Evolutionary conservation across 2,888 invertebrate genomes (phyloP).

Genomic region (Rhamphomyia laevipes): DNA sequence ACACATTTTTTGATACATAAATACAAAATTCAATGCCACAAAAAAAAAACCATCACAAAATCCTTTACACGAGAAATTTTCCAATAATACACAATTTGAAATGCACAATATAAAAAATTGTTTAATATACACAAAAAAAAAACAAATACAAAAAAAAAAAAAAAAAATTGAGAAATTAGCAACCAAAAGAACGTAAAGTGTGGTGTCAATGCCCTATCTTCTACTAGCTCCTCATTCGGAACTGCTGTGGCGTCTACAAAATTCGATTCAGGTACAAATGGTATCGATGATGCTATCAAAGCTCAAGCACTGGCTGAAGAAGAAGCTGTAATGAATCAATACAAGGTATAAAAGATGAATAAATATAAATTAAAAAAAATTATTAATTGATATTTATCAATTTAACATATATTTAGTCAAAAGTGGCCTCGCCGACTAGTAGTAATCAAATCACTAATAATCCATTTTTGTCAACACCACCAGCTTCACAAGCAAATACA

Average conservation of each 20-base stretch:
- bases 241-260: slow-evolving; percentile 65
- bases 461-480: slow-evolving; percentile 70
- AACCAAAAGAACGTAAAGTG: slow-evolving; percentile 82
- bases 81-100: neutral
- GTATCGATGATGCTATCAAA: slow-evolving; percentile 74
- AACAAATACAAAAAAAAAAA: slow-evolving; percentile 13
- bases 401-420: slow-evolving; percentile 43
- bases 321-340: slow-evolving; percentile 89
- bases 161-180: slow-evolving; percentile 39
- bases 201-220: slow-evolving; percentile 77
- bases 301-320: slow-evolving; percentile 89
- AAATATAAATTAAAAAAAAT: neutral
- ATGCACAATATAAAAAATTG: slow-evolving; percentile 7
- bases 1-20: too few species aligned
- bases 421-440: slow-evolving; percentile 66
- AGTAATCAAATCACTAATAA: slow-evolving; percentile 46
- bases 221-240: slow-evolving; percentile 80
- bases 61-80: too few species aligned
- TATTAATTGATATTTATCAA: slow-evolving; percentile 6
- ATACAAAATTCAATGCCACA: too few species aligned
- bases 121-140: slow-evolving; percentile 10
- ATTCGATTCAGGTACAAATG: slow-evolving; percentile 55
- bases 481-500: slow-evolving; percentile 41
- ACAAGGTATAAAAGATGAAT: slow-evolving; percentile 72
- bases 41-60: too few species aligned